Percentiles rank a stretch among this genome's conserved stretches.
These are phyloP conservation scores for Tachina lurida DNA, from an alignment of 2,888 invertebrate species.

Conservation along the genomic window DNA sequence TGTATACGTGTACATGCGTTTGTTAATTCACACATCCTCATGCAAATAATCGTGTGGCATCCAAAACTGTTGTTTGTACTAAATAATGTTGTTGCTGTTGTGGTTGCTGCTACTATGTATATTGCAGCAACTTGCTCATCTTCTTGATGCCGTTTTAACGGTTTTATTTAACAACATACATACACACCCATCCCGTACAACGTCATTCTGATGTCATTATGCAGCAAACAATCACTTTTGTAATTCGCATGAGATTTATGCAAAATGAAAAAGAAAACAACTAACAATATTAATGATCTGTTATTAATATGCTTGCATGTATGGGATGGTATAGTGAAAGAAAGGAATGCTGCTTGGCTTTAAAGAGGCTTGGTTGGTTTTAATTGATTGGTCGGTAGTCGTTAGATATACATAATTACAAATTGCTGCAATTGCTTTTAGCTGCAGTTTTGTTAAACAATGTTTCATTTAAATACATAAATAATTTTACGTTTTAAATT, in stretches of 20 bases:
- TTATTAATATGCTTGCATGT: constrained; percentile 21
- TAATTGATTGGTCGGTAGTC: constrained; percentile 38
- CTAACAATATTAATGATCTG: constrained; percentile 42
- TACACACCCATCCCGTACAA: neutral
- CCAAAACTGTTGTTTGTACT: constrained; percentile 21
- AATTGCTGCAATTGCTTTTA: constrained; percentile 19
- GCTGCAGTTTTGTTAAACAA: constrained; percentile 4
- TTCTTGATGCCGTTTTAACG: constrained; percentile 48
- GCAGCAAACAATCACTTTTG: constrained; percentile 52
- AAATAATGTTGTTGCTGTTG: constrained; percentile 22
- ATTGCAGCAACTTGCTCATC: neutral
- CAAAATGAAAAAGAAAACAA: constrained; percentile 15
- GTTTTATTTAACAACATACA: constrained; percentile 32
- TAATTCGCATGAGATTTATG: constrained; percentile 41
- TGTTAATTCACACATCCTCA: constrained; percentile 22
- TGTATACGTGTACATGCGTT: neutral
- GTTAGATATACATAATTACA: constrained; percentile 45
- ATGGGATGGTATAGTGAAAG: neutral
- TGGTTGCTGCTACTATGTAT: neutral
- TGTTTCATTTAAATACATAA: constrained; percentile 4
- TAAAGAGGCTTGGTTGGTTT: neutral
- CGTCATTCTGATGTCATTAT: constrained; percentile 45
- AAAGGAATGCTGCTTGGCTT: constrained; percentile 16
- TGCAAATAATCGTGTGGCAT: constrained; percentile 17
- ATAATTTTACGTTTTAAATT: neutral